Evolutionary conservation across 2,113 vertebrate genomes (phyloP), one percentile per base, ranked within the genome.

Genomic region (Mungos mungo): DNA sequence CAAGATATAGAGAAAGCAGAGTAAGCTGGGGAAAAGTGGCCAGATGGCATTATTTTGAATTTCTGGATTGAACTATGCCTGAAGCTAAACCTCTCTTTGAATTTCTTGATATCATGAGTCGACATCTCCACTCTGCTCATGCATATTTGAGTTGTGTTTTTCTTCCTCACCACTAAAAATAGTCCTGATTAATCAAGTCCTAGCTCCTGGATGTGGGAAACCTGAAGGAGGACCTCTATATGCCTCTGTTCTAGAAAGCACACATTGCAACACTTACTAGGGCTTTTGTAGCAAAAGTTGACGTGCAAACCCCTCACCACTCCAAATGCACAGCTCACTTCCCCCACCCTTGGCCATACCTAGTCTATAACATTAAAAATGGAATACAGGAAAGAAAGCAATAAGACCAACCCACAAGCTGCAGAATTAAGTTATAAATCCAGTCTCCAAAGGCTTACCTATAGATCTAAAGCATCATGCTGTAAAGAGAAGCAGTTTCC

Each of bases 11-110:
- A 69, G 10, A 77, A 65, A 89, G 8, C 5, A 38, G 21, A 15
- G 1, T 13, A 33, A 57, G 15, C n/a, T 25, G 41, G 3, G 2
- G 1, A 2, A 12, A 7, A 16, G 69, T 33, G 0, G 6, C 12
- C 35, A 57, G 15, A 57, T 5, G 38, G 23, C 47, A 11, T 14
- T 72, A 54, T 47, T 18, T 79, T 33, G 14, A 72, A 5, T 27
- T 52, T n/a, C 41, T 88, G 60, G 11, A 29, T 15, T 45, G 1
- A 89, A 18, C 16, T 4, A 14, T 7, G 7, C 18, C 33, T 60
- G 33, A 66, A 82, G 54, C 25, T n/a, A 14, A 76, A 4, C 19
- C 23, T 45, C 4, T 71, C 76, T 52, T 33, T 72, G 38, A 13
- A 68, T 21, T 50, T 80, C 54, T 77, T 25, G 0, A 15, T 35